These are phyloP conservation scores for Bellardia bayeri DNA, from an alignment of 2,888 invertebrate species.

Conservation along the genomic window DNA sequence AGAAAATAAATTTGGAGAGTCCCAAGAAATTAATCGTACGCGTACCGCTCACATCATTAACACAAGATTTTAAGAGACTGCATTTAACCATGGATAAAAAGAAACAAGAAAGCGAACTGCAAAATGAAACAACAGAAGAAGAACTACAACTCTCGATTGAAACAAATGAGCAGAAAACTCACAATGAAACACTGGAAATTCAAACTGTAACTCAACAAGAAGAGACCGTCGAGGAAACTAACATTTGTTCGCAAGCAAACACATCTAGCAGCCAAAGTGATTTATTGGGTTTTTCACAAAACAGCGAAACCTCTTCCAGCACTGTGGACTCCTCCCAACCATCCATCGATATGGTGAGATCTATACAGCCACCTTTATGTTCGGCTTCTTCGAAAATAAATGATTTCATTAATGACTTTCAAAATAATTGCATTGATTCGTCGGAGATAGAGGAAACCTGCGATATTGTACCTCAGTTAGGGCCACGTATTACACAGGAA, in stretches of 20 bases:
- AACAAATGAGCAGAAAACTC: not conserved
- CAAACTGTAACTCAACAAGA: not conserved
- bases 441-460: constrained; percentile 65
- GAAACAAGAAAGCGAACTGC: constrained; percentile 8
- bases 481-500: constrained; percentile 52
- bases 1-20: constrained; percentile 51
- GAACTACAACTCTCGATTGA: not conserved
- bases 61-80: constrained; percentile 69
- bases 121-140: not conserved
- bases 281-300: constrained; percentile 52
- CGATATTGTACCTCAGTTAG: constrained; percentile 37
- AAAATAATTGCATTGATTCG: constrained; percentile 78
- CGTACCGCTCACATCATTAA: constrained; percentile 70
- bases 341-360: constrained; percentile 24
- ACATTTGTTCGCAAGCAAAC: not conserved
- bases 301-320: constrained; percentile 1
- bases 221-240: not conserved
- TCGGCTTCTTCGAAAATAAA: constrained; percentile 73
- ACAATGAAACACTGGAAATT: not conserved
- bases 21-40: constrained; percentile 66
- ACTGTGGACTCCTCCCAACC: constrained; percentile 9
- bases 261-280: constrained; percentile 48
- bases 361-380: constrained; percentile 12
- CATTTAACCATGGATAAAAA: constrained; percentile 67
- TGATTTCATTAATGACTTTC: constrained; percentile 81